phyloP scores from a whole-genome alignment of 2,113 vertebrate species.

The Rhinopomastus cyanomelas region DNA sequence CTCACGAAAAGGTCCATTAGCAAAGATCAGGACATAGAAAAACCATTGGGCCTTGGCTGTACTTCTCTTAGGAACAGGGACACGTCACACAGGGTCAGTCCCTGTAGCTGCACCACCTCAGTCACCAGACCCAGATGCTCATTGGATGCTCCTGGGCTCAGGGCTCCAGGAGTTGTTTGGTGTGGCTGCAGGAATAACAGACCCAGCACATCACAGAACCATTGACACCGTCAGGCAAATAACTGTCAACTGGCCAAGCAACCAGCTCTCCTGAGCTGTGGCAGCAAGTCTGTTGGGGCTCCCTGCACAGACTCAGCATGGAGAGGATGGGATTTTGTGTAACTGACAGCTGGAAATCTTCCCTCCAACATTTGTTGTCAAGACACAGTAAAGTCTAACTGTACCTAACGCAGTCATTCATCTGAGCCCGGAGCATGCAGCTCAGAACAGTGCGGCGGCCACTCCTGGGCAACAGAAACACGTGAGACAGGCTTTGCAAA shows the following conservation, averaged over 20 bases:
- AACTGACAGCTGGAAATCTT: neutral
- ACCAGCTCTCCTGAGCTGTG: accelerated
- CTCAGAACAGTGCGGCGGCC: neutral
- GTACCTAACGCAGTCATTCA: no score
- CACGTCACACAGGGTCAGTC: accelerated
- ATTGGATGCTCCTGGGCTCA: neutral
- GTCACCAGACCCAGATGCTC: accelerated
- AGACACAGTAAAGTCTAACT: neutral
- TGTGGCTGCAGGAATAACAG: neutral
- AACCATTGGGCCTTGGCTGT: accelerated
- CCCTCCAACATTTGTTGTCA: no score
- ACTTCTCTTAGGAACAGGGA: neutral
- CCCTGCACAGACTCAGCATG: accelerated
- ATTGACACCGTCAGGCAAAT: neutral
- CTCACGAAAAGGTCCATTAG: accelerated
- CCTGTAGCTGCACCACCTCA: accelerated
- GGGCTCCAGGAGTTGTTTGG: neutral
- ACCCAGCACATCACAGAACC: neutral
- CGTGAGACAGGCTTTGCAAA: neutral
- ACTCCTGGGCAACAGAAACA: neutral
- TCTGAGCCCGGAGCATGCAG: accelerated
- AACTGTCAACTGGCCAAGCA: neutral
- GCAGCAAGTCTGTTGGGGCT: neutral
- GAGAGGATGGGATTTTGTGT: neutral
- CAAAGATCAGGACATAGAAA: accelerated